These are phyloP conservation scores for Tauraco hartlaubi DNA, from an alignment of 2,797 vertebrate genomes.

Conservation along the genomic window DNA sequence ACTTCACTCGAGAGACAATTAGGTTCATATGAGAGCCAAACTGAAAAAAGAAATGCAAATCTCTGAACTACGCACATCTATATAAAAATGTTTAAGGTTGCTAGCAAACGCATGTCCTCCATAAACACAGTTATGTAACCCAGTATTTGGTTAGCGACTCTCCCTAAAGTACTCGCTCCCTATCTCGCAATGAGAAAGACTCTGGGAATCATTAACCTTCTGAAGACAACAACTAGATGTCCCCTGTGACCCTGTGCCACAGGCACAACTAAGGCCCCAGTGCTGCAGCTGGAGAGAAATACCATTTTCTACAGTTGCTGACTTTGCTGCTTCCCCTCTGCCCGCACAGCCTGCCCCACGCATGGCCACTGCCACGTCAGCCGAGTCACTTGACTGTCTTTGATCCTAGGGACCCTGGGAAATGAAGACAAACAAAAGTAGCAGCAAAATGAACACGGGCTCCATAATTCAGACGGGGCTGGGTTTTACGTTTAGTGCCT, in stretches of 20 bases:
- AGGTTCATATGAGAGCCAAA: background rate
- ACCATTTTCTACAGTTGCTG: background rate
- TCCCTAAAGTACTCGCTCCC: background rate
- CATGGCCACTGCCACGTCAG: background rate
- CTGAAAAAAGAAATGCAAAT: background rate
- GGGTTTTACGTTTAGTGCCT: background rate
- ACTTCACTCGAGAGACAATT: background rate
- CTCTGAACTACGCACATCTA: background rate
- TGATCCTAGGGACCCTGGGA: background rate
- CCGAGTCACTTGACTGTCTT: background rate
- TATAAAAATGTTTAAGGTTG: background rate
- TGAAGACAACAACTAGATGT: background rate
- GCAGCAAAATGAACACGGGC: background rate
- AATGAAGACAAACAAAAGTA: background rate
- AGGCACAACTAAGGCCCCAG: background rate
- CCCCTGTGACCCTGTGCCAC: background rate
- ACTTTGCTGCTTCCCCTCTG: background rate
- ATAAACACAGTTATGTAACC: background rate
- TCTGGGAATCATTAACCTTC: conserved; percentile 12
- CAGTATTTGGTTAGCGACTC: background rate
- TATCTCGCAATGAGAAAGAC: background rate
- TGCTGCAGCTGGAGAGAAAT: background rate
- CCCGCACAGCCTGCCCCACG: background rate
- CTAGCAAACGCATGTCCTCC: background rate
- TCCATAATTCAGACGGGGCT: background rate